phyloP scores from a whole-genome alignment of 2,797 vertebrate species.

The Champsocephalus esox region DNA sequence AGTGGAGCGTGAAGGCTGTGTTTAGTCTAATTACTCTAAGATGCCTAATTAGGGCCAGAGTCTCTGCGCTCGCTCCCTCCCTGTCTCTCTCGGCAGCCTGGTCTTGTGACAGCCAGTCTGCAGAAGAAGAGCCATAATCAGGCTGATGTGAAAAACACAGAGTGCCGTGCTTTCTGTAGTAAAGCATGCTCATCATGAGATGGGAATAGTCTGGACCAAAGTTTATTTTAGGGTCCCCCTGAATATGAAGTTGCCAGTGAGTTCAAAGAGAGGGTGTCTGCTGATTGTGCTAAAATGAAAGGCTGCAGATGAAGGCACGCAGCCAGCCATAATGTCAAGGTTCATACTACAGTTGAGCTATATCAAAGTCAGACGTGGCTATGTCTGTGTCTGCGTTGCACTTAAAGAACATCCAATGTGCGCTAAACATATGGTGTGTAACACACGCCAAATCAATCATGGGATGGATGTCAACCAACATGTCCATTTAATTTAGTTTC shows the following conservation, averaged over 20 bases:
- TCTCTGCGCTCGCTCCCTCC: slow-evolving; percentile 44
- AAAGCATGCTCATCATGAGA: slow-evolving; percentile 40
- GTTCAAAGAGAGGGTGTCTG: slow-evolving; percentile 77
- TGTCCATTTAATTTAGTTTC: slow-evolving; percentile 30
- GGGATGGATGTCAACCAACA: slow-evolving; percentile 16
- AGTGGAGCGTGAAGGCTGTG: slow-evolving; percentile 81
- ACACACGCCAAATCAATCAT: slow-evolving; percentile 35
- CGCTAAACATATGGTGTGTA: slow-evolving; percentile 27
- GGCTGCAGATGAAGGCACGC: slow-evolving; percentile 54
- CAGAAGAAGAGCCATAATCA: slow-evolving; percentile 74
- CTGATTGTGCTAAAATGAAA: slow-evolving; percentile 78
- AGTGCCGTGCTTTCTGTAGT: slow-evolving; percentile 39
- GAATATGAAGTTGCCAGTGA: slow-evolving; percentile 56
- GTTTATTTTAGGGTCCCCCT: slow-evolving; percentile 70
- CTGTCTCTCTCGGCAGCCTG: slow-evolving; percentile 24
- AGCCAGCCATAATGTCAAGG: slow-evolving; percentile 68
- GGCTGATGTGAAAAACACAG: slow-evolving; percentile 63
- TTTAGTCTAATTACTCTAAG: slow-evolving; percentile 86
- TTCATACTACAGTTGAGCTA: slow-evolving; percentile 53
- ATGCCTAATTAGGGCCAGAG: slow-evolving; percentile 83
- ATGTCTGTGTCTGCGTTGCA: slow-evolving; percentile 40
- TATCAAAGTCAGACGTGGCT: slow-evolving; percentile 59
- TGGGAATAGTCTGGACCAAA: slow-evolving; percentile 35
- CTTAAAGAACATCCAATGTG: slow-evolving; percentile 34
- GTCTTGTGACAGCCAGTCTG: slow-evolving; percentile 65